Evolutionary conservation across 2,113 vertebrate species (phyloP).

Genomic region (Micromys minutus): DNA sequence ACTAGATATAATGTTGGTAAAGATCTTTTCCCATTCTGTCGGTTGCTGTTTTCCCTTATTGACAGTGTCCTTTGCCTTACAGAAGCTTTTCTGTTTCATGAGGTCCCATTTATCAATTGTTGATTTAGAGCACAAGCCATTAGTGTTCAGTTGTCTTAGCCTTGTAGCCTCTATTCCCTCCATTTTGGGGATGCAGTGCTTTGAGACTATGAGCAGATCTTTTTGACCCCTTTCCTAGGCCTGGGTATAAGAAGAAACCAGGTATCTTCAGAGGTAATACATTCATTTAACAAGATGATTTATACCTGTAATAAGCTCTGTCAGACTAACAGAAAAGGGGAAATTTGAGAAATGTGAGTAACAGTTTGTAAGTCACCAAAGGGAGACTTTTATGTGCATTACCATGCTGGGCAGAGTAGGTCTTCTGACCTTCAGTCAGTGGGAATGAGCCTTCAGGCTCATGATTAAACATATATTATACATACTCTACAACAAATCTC

Average conservation of each 20-base stretch:
- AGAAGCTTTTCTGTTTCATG: no score
- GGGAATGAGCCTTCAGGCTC: not conserved
- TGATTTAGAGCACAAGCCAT: no score
- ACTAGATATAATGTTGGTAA: no score
- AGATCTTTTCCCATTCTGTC: no score
- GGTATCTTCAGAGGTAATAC: rapidly evolving
- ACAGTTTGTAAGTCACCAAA: not conserved
- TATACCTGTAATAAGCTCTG: not conserved
- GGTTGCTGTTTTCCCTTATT: no score
- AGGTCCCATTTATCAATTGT: no score
- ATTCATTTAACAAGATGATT: not conserved
- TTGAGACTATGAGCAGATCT: not conserved
- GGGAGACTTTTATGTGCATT: rapidly evolving
- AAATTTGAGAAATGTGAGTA: not conserved
- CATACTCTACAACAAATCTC: rapidly evolving
- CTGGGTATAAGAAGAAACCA: rapidly evolving
- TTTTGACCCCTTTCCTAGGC: not conserved
- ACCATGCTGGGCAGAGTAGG: not conserved
- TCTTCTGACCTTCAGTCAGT: not conserved
- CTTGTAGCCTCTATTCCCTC: not conserved
- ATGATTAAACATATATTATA: not conserved
- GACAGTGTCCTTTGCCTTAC: no score
- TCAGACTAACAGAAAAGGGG: not conserved
- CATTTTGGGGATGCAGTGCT: not conserved
- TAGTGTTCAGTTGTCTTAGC: not conserved